phyloP scores from a whole-genome alignment of 2,113 vertebrate genomes.

The sheep (Ovis aries) region DNA sequence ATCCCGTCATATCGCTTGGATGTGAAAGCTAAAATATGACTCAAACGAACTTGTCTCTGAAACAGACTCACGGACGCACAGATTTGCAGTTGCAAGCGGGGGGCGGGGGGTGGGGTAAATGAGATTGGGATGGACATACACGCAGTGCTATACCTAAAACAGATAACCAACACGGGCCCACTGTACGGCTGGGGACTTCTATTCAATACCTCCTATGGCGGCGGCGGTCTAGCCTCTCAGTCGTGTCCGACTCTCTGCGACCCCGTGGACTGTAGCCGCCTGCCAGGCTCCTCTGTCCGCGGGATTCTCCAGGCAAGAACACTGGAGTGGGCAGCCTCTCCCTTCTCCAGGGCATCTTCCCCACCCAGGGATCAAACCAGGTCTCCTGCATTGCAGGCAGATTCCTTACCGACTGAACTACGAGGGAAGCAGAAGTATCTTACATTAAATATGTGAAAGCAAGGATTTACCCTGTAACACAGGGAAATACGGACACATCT shows the following conservation, averaged over 20 bases:
- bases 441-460: rapidly evolving
- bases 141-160: rapidly evolving
- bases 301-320: not conserved
- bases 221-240: rapidly evolving
- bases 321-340: not conserved
- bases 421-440: not conserved
- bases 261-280: not conserved
- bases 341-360: not conserved
- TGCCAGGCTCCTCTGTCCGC: not conserved
- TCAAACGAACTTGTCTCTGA: not conserved
- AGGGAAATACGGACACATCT: rapidly evolving
- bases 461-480: not conserved
- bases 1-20: not conserved
- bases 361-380: rapidly evolving
- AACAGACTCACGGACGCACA: not conserved
- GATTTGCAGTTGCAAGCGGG: not conserved
- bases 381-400: not conserved
- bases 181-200: not conserved
- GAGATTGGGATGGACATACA: not conserved
- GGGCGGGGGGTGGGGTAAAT: not conserved
- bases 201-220: not conserved
- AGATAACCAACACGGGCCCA: not conserved
- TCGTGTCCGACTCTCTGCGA: not conserved
- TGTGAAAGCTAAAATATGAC: not conserved
- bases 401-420: not conserved